These are phyloP conservation scores for Salarias fasciatus DNA, from an alignment of 2,797 vertebrate species.

Conservation along the genomic window DNA sequence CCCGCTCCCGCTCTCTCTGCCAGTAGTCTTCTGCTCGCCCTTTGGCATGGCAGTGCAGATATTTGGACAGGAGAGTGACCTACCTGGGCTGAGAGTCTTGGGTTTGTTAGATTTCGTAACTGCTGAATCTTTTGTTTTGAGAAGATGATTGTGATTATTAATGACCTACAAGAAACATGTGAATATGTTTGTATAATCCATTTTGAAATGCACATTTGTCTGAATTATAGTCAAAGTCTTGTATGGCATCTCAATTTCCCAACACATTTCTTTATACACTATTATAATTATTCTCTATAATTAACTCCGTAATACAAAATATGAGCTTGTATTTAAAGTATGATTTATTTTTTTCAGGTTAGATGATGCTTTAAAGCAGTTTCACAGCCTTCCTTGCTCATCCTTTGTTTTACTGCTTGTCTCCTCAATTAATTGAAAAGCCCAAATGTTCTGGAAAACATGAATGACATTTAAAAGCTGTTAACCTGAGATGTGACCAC, in stretches of 20 bases:
- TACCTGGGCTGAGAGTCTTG: slow-evolving; percentile 47
- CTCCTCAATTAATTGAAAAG: too few relatives aligned
- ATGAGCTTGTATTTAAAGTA: neutral
- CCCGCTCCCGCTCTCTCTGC: slow-evolving; percentile 12
- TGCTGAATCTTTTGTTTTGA: neutral
- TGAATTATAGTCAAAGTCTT: neutral
- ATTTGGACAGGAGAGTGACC: slow-evolving; percentile 23
- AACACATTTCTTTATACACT: neutral
- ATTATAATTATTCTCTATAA: neutral
- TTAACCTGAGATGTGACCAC: too few relatives aligned
- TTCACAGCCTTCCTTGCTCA: too few relatives aligned
- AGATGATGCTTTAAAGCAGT: too few relatives aligned
- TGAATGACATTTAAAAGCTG: too few relatives aligned
- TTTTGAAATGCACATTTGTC: neutral
- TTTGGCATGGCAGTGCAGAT: slow-evolving; percentile 75
- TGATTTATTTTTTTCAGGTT: too few relatives aligned
- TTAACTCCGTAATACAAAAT: neutral
- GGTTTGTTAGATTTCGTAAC: slow-evolving; percentile 47
- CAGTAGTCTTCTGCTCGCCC: slow-evolving; percentile 71
- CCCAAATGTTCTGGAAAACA: too few relatives aligned
- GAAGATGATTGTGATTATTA: neutral
- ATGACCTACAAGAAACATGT: too few relatives aligned
- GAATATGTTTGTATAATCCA: too few relatives aligned
- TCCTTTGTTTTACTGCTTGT: too few relatives aligned
- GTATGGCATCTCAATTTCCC: too few relatives aligned